Evolutionary conservation across 2,113 vertebrate genomes (phyloP).

Genomic region (Rhagologus leucostigma): DNA sequence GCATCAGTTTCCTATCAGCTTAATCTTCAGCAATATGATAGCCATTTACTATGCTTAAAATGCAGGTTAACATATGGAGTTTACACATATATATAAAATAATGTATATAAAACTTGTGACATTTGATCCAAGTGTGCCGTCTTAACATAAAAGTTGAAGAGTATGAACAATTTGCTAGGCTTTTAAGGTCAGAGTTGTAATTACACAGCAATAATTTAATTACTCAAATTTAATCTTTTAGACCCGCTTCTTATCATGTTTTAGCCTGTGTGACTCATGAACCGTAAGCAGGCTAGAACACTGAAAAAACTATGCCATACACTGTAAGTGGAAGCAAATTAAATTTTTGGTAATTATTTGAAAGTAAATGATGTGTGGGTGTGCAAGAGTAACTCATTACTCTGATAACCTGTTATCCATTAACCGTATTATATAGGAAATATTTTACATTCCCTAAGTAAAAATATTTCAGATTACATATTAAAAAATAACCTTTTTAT

Average conservation of each 20-base stretch:
- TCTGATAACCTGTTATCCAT: neutral
- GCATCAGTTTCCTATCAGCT: neutral
- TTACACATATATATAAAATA: neutral
- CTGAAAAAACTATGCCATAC: neutral
- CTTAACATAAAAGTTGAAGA: neutral
- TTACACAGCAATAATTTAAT: constrained; percentile 26
- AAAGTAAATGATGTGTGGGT: neutral
- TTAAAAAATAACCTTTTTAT: neutral
- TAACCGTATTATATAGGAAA: neutral
- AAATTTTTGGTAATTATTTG: neutral
- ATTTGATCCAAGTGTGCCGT: neutral
- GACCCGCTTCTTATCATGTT: neutral
- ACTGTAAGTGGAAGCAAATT: neutral
- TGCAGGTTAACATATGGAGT: neutral
- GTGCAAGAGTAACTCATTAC: neutral
- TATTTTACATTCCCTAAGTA: neutral
- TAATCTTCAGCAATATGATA: neutral
- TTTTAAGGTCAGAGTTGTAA: constrained; percentile 45
- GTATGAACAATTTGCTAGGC: neutral
- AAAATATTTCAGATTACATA: neutral
- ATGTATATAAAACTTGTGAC: neutral
- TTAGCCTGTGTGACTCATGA: constrained; percentile 5
- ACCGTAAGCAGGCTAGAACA: neutral
- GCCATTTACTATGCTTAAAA: neutral
- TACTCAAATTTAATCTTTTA: constrained; percentile 34